Evolutionary conservation across 2,888 invertebrate genomes (phyloP), one percentile per base, ranked within the genome.

Genomic region (Sisyra terminalis): DNA sequence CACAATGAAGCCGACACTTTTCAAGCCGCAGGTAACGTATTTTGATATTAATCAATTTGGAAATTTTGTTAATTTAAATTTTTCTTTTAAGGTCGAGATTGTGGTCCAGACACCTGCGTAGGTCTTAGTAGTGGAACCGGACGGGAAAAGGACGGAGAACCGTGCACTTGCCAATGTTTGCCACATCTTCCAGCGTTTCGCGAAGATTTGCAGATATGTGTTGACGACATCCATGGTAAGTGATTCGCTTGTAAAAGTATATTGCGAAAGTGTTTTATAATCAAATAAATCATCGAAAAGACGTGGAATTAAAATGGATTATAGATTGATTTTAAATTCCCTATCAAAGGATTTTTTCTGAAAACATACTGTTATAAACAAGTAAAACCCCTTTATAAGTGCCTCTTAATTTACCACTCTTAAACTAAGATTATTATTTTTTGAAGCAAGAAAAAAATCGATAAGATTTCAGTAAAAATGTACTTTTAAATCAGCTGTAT

Each of bases 201-300:
- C 47, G 88, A 89, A 60, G 89, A 89, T 61, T 66, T 81, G 49
- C 76, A 78, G 51, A 77, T 86, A 50, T 89, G 89, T 61, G 85
- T 88, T 49, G 82, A 85, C 58, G 83, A 87, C 57, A 73, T 89
- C 51, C 78, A 84, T 61, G 88, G 88, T 87, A 60, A 69, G 71
- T 57, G 14, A 34, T 39, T 34, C 9, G 2, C 6, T 34, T 34
- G 6, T 34, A 9, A 3, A 14, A 7, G n/a, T n/a, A 34, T 14
- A 14, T 34, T 9, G 8, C 17, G 7, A 16, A 16, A 37, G 14
- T n/a, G 8, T 16, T 16, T 16, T 16, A 16, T 9, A 16, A 6
- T n/a, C 14, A 37, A 37, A 17, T 16, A 5, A 11, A 10, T 11
- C 6, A 34, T 34, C 34, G n/a, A 14, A 34, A 34, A 5, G 5